A percentile compares a stretch with the other conserved stretches of the same genome.
Evolutionary conservation across 2,888 invertebrate genomes (phyloP).

Genomic region (Linyphia triangularis): DNA sequence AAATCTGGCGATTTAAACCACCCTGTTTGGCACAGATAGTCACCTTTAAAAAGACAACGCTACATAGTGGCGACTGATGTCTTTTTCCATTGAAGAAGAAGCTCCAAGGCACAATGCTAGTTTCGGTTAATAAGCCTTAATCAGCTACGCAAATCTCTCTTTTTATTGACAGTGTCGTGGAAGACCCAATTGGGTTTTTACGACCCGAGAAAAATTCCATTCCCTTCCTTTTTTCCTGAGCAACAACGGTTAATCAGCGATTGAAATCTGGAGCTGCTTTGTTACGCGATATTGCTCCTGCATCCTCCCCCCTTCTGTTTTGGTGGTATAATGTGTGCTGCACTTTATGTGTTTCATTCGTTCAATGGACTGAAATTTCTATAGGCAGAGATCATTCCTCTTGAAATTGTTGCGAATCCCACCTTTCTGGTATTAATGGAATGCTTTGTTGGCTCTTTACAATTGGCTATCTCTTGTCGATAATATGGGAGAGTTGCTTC

Average conservation of each 20-base stretch:
- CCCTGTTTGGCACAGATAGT: neutral
- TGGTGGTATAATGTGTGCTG: slow-evolving; percentile 10
- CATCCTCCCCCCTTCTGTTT: neutral
- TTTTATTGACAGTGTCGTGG: slow-evolving; percentile 67
- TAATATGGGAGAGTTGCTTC: neutral
- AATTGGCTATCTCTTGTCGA: slow-evolving; percentile 12
- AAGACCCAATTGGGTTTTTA: slow-evolving; percentile 70
- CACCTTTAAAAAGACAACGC: slow-evolving; percentile 17
- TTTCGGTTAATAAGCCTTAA: slow-evolving; percentile 73
- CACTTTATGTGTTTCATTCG: neutral
- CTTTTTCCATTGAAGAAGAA: slow-evolving; percentile 55
- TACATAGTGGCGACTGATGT: slow-evolving; percentile 52
- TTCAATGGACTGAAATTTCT: slow-evolving; percentile 28
- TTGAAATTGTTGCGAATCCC: slow-evolving; percentile 4
- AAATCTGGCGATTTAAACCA: slow-evolving; percentile 30
- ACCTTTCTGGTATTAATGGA: neutral
- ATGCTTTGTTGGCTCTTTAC: slow-evolving; percentile 10
- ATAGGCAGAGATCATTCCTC: slow-evolving; percentile 21
- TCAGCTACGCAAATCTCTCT: slow-evolving; percentile 71
- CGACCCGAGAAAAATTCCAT: slow-evolving; percentile 68
- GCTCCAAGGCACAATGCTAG: slow-evolving; percentile 56
- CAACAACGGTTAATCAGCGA: slow-evolving; percentile 63
- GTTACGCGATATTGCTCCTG: slow-evolving; percentile 29
- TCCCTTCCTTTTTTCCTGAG: slow-evolving; percentile 29
- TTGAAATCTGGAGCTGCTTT: slow-evolving; percentile 66